Evolutionary conservation across 2,888 invertebrate species (phyloP).

Genomic region (Ernsta delagoae): DNA sequence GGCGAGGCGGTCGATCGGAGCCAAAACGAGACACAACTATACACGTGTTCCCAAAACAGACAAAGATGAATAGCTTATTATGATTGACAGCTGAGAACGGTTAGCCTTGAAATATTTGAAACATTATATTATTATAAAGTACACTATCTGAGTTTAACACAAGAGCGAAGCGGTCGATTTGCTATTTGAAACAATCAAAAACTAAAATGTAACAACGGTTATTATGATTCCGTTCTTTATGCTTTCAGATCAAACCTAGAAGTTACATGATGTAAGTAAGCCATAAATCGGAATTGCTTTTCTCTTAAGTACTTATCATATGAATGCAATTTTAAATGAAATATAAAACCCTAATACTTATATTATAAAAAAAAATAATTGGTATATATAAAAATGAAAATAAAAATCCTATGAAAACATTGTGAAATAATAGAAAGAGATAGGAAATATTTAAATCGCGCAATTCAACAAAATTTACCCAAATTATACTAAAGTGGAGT

Average conservation of each 20-base stretch:
- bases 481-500: too few relatives aligned
- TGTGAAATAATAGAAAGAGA: too few relatives aligned
- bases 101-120: constrained; percentile 85
- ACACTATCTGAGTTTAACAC: constrained; percentile 76
- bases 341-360: too few relatives aligned
- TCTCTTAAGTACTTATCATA: too few relatives aligned
- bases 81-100: constrained; percentile 85
- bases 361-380: background rate
- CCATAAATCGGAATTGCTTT: too few relatives aligned
- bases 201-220: too few relatives aligned
- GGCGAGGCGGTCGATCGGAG: constrained; percentile 77
- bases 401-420: too few relatives aligned
- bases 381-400: too few relatives aligned
- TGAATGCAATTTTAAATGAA: too few relatives aligned
- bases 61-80: constrained; percentile 80
- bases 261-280: too few relatives aligned
- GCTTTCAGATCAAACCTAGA: constrained; percentile 7
- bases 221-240: constrained; percentile 8
- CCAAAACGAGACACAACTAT: constrained; percentile 61
- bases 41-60: constrained; percentile 61
- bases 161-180: constrained; percentile 69
- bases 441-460: background rate
- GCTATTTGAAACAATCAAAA: constrained; percentile 38
- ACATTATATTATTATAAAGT: constrained; percentile 85
- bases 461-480: background rate